Percentiles rank a stretch among this genome's conserved stretches.
Evolutionary conservation across 2,113 vertebrate genomes (phyloP).

Genomic region (Seriola rivoliana): DNA sequence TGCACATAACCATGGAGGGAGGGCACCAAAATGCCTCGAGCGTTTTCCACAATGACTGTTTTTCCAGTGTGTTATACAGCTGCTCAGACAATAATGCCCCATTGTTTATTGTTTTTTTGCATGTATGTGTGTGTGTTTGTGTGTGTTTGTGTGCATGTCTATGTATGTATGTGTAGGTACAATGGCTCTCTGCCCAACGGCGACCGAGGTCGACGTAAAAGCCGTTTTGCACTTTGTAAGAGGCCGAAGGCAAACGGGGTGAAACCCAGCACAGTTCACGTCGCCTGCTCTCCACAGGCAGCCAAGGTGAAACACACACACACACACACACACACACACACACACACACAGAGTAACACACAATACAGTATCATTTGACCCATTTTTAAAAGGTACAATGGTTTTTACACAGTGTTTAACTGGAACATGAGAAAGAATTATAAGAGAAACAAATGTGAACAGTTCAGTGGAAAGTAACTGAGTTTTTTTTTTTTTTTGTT

Average conservation of each 20-base stretch:
- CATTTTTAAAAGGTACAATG: conserved; percentile 12
- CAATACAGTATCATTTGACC: background rate
- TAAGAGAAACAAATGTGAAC: conserved; percentile 28
- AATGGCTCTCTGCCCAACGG: conserved; percentile 99
- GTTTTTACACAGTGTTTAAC: conserved; percentile 41
- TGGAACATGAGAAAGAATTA: conserved; percentile 29
- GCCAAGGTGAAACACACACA: conserved; percentile 90
- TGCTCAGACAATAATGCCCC: conserved; percentile 63
- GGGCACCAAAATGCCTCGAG: conserved; percentile 42
- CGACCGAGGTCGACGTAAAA: conserved; percentile 97
- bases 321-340: background rate
- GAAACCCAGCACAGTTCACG: conserved; percentile 97
- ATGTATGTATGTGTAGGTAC: conserved; percentile 85
- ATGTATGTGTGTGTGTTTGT: conserved; percentile 29
- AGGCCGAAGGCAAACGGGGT: conserved; percentile 97
- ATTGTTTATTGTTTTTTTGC: conserved; percentile 56
- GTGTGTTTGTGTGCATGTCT: conserved; percentile 26
- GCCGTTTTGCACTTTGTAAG: conserved; percentile 97
- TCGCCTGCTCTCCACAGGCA: conserved; percentile 97
- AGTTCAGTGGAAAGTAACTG: conserved; percentile 14
- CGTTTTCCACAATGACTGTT: conserved; percentile 58
- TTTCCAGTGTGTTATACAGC: conserved; percentile 54
- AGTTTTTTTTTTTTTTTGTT: conserved; percentile 22
- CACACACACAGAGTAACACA: background rate
- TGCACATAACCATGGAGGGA: background rate